Evolutionary conservation across 2,797 vertebrate genomes (phyloP), one percentile per base, ranked within the genome.

Genomic region (Sternotherus odoratus): DNA sequence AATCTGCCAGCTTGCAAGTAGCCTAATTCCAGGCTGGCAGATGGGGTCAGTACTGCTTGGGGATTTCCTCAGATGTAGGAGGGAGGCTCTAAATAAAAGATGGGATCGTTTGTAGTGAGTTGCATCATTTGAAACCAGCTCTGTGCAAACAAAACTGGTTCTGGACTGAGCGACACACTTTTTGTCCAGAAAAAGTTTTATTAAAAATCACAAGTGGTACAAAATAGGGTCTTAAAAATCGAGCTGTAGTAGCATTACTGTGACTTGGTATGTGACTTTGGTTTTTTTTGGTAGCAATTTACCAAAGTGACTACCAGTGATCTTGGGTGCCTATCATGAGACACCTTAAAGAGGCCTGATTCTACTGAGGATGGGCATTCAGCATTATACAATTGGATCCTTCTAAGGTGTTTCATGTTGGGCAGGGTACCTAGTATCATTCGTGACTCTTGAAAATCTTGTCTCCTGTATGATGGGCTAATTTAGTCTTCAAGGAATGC

Each of bases 41-140:
- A 81, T 43, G 82, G 91, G 81, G 86, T 85, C 84, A 63, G 82
- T 0, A 2, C 80, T 63, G 89, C 83, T 75, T 2, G 3, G 93
- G 92, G 91, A 79, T 95, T 87, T 96, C 83, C 85, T 93, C 0
- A 0, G 80, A 15, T 81, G 39, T 12, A 0, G 13, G 24, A 46
- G 0, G 12, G 30, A 54, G 74, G 85, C 79, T 94, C 89, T 91
- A 85, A 81, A 82, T 43, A 91, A 91, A 60, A 90, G 90, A 91
- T 0, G 0, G 1, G 4, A 86, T 51, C 1, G 4, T 48, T 24
- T 17, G 9, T 24, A 36, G 56, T 16, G n/a, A 74, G 17, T 54
- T 2, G 1, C 24, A 1, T 1, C 3, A 19, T 88, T 56, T 50
- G 57, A 86, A 84, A 83, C 28, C 53, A 12, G 7, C 16, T 79